Percentiles rank a stretch among this genome's conserved stretches.
Evolutionary conservation across 1,140 invertebrate species (phyloP).

Genomic region (Plectrocnemia conspersa): DNA sequence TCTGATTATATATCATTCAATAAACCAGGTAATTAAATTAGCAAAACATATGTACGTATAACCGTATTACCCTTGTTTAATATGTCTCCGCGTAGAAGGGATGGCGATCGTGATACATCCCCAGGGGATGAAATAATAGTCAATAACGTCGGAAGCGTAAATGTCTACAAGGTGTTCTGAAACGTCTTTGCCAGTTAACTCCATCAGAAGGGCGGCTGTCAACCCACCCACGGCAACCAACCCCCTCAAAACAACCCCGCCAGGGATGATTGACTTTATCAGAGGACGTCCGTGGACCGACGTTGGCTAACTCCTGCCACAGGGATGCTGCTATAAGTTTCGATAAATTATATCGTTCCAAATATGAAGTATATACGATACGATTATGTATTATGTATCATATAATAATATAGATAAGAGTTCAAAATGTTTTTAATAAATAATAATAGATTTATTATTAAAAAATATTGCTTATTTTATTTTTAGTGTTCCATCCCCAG

Average conservation of each 20-base stretch:
- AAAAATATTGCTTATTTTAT: not conserved
- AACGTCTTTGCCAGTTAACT: constrained; percentile 7
- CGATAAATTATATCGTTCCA: not conserved
- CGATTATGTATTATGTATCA: not conserved
- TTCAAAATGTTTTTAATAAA: not conserved
- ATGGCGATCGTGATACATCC: constrained; percentile 1
- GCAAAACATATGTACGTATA: no score
- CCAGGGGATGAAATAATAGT: constrained; percentile 7
- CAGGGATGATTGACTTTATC: constrained; percentile 26
- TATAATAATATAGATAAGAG: not conserved
- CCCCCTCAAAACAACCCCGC: not conserved
- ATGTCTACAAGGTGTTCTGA: not conserved
- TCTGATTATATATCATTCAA: no score
- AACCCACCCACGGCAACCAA: not conserved
- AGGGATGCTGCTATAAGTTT: not conserved
- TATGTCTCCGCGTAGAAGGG: not conserved
- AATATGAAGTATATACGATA: not conserved
- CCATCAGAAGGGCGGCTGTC: constrained; percentile 6
- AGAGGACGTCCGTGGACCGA: constrained; percentile 13
- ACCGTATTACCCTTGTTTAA: no score
- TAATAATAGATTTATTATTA: no score
- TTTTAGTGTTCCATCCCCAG: not conserved
- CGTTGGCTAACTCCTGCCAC: constrained; percentile 3
- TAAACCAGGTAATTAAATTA: no score
- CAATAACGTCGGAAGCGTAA: constrained; percentile 5